Conservation (phyloP, 2,888 invertebrate genomes). For the Didymodactylos carnosus region DNA sequence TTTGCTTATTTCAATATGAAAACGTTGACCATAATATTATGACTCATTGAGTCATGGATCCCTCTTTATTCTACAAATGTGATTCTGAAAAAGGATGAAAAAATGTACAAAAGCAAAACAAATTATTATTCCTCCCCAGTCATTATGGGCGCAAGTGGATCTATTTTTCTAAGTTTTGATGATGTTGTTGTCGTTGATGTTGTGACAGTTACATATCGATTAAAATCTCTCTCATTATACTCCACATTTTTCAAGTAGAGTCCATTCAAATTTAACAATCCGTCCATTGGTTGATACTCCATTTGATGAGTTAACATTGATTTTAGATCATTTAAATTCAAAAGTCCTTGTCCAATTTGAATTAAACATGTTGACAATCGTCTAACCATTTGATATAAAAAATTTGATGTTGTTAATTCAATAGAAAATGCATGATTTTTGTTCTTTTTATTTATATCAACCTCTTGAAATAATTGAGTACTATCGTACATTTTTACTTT, state of each 20-base stretch:
- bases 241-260: neutral
- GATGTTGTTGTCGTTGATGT: neutral
- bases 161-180: no score
- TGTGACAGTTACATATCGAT: neutral
- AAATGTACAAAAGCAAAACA: no score
- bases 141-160: neutral
- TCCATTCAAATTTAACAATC: neutral
- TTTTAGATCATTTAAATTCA: neutral
- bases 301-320: neutral
- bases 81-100: no score
- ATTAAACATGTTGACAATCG: neutral
- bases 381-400: neutral
- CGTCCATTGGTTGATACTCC: neutral
- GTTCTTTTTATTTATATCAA: no score
- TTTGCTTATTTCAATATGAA: no score
- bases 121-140: neutral
- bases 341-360: neutral
- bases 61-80: no score
- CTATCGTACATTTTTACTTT: neutral
- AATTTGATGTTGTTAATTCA: neutral
- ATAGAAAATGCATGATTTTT: neutral
- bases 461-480: neutral
- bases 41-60: no score
- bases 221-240: neutral
- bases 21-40: no score